Percentiles rank a stretch among this genome's conserved stretches.
These are phyloP conservation scores for Takifugu flavidus DNA, from an alignment of 2,113 vertebrate genomes.

Conservation along the genomic window DNA sequence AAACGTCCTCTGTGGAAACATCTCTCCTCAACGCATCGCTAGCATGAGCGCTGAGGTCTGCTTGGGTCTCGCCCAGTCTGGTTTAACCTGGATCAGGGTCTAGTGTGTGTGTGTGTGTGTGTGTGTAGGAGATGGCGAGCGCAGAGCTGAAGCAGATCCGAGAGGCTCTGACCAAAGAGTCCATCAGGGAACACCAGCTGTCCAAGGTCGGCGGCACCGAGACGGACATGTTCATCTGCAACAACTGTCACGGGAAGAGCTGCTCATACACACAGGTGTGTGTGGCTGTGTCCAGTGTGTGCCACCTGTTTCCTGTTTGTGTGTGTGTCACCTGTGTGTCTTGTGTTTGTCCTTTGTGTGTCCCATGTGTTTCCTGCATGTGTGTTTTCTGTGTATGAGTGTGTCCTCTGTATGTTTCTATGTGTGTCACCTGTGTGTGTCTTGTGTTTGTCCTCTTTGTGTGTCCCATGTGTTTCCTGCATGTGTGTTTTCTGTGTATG, in stretches of 20 bases:
- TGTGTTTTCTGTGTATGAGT: too few species aligned
- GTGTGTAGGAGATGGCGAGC: constrained; percentile 91
- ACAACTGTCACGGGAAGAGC: constrained; percentile 90
- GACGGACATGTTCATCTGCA: constrained; percentile 92
- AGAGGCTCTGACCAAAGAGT: constrained; percentile 93
- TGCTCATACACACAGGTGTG: constrained; percentile 93
- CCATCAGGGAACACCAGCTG: constrained; percentile 95
- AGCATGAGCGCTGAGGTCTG: constrained; percentile 94
- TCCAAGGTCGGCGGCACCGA: constrained; percentile 89
- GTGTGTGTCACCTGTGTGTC: too few species aligned
- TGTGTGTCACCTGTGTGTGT: too few species aligned
- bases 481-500: too few species aligned
- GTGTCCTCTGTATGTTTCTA: too few species aligned
- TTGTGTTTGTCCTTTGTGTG: too few species aligned
- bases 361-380: too few species aligned
- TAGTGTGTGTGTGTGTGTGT: not conserved
- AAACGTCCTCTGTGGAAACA: constrained; percentile 86
- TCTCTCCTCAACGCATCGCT: constrained; percentile 83
- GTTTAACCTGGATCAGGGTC: too few species aligned
- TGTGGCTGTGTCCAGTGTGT: not conserved
- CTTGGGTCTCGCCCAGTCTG: too few species aligned
- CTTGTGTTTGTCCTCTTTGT: too few species aligned
- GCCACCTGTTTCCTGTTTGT: too few species aligned
- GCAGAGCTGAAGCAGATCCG: constrained; percentile 94
- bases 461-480: too few species aligned